Conservation (phyloP, 2,113 vertebrate genomes). For the Microtus pennsylvanicus region DNA sequence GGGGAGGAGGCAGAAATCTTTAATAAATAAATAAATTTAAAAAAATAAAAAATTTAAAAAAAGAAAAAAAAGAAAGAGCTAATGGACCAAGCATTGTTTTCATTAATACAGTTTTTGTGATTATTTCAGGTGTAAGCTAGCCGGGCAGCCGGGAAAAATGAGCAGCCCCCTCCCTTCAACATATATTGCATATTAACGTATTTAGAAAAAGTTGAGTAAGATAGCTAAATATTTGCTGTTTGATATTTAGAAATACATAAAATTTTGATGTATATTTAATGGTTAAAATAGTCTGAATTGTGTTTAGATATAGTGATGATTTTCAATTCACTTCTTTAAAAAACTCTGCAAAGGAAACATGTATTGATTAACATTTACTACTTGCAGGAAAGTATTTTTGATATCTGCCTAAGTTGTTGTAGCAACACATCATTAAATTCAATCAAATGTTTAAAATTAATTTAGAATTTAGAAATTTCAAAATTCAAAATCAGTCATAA, state of each 20-base stretch:
- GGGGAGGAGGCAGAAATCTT: no score
- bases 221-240: conserved; percentile 54
- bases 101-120: no score
- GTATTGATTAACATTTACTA: neutral
- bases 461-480: conserved; percentile 17
- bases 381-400: neutral
- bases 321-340: conserved; percentile 1
- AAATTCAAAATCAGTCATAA: neutral
- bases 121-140: no score
- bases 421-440: neutral
- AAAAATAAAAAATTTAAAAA: no score
- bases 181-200: conserved; percentile 37
- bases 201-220: conserved; percentile 55
- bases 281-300: conserved; percentile 61
- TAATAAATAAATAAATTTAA: no score
- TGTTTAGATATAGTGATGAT: neutral
- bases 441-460: neutral
- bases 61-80: no score
- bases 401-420: neutral
- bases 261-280: conserved; percentile 48
- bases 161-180: no score
- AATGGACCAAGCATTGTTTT: no score
- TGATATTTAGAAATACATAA: conserved; percentile 57
- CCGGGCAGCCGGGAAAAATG: no score
- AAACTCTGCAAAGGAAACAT: conserved; percentile 44